phyloP scores from a whole-genome alignment of 2,113 vertebrate genomes.

The Notarius lentiginosus region DNA sequence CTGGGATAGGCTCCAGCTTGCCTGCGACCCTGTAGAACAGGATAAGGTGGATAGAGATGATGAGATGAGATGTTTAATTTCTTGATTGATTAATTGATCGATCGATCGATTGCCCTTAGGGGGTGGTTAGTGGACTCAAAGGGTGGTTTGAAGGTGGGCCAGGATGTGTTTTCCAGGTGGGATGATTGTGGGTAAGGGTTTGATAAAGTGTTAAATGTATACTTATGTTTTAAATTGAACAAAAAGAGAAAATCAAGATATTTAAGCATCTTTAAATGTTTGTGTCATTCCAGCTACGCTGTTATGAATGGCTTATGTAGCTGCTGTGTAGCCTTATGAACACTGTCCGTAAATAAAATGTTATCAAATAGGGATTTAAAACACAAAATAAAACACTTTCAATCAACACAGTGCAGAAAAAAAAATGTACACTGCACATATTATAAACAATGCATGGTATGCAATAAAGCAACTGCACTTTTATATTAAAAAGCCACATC shows the following conservation, averaged over 20 bases:
- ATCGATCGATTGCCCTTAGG: not conserved
- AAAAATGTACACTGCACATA: not conserved
- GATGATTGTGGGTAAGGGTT: not conserved
- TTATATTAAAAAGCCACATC: constrained; percentile 65
- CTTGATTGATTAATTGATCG: not conserved
- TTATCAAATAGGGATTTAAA: not conserved
- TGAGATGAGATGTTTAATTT: not conserved
- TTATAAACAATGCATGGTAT: constrained; percentile 27
- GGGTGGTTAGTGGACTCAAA: not conserved
- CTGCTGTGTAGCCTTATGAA: not conserved
- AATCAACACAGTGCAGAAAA: not conserved
- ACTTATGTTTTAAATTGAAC: not conserved
- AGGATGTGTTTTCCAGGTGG: not conserved
- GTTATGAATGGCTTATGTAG: not conserved
- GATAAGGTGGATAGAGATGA: too few relatives aligned
- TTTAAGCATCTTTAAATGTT: not conserved
- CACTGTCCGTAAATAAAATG: not conserved
- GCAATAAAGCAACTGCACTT: constrained; percentile 49
- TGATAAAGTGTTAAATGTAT: too few relatives aligned
- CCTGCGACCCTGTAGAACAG: too few relatives aligned
- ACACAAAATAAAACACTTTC: not conserved
- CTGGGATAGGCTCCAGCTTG: too few relatives aligned
- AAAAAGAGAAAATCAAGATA: not conserved
- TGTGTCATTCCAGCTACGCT: not conserved
- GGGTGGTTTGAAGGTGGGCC: not conserved